Percentiles rank a stretch among this genome's conserved stretches.
These are phyloP conservation scores for Naja naja DNA, from an alignment of 2,113 vertebrate species.

Conservation along the genomic window DNA sequence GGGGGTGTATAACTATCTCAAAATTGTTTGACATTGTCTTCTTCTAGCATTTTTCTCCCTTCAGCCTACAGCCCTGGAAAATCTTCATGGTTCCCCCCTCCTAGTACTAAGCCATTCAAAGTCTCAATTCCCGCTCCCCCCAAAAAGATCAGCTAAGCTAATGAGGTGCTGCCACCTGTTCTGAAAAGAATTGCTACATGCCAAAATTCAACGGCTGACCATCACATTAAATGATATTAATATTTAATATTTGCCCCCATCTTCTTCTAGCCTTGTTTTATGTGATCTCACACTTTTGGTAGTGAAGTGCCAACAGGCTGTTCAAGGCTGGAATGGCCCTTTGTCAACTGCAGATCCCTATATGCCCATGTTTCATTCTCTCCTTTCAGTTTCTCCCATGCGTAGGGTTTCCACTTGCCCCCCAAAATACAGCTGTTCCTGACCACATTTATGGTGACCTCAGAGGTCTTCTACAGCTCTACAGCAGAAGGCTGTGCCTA, in stretches of 20 bases:
- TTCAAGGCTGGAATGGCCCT: not conserved
- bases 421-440: not conserved
- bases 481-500: not conserved
- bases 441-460: not conserved
- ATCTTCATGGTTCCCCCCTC: not conserved
- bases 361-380: not conserved
- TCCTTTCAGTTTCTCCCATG: not conserved
- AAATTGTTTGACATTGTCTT: not conserved
- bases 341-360: not conserved
- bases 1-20: not conserved
- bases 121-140: not conserved
- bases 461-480: not conserved
- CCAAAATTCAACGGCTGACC: not conserved
- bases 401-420: not conserved
- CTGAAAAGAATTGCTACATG: not conserved
- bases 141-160: not conserved
- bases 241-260: not conserved
- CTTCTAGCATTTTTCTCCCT: not conserved
- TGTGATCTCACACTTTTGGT: not conserved
- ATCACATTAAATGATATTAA: not conserved
- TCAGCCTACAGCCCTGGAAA: not conserved
- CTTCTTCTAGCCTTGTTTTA: not conserved
- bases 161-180: not conserved
- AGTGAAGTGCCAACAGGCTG: not conserved
- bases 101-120: not conserved